Percentiles rank a stretch among this genome's conserved stretches.
Conservation (phyloP, 2,888 invertebrate genomes). For the Ichneumoninae sp. region DNA sequence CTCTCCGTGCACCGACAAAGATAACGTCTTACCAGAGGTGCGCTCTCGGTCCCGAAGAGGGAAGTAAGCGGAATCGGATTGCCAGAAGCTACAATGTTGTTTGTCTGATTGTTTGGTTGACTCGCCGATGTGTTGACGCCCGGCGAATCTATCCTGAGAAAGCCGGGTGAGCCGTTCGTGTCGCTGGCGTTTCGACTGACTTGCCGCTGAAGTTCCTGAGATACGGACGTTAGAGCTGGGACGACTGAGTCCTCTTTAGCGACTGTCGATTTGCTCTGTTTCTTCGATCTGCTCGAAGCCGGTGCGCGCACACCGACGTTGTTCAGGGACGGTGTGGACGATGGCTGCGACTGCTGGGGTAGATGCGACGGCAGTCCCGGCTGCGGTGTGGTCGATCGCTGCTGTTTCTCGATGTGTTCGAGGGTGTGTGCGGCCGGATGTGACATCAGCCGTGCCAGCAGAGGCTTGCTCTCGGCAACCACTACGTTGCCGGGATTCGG, state of each 20-base stretch:
- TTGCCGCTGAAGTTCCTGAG: constrained; percentile 71
- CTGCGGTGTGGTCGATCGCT: constrained; percentile 91
- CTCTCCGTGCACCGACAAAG: neutral
- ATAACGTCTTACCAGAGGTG: constrained; percentile 66
- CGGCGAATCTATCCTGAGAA: constrained; percentile 83
- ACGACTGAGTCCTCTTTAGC: constrained; percentile 69
- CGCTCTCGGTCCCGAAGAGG: constrained; percentile 74
- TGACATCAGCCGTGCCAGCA: constrained; percentile 92
- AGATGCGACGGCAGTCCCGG: constrained; percentile 70
- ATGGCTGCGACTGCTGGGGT: constrained; percentile 71
- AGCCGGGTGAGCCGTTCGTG: constrained; percentile 77
- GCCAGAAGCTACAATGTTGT: constrained; percentile 69
- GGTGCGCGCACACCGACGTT: constrained; percentile 66
- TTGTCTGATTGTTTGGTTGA: constrained; percentile 72
- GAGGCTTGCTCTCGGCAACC: constrained; percentile 87
- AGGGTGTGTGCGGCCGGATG: constrained; percentile 92
- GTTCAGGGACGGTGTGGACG: constrained; percentile 68
- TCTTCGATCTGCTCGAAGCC: constrained; percentile 74
- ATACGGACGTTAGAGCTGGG: constrained; percentile 72
- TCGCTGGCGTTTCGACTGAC: constrained; percentile 72
- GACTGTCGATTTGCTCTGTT: constrained; percentile 70
- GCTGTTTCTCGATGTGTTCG: constrained; percentile 95
- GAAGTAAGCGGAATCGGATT: constrained; percentile 77
- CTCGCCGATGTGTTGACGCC: constrained; percentile 63
- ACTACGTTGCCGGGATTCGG: constrained; percentile 82